A percentile compares a stretch with the other conserved stretches of the same genome.
Evolutionary conservation across 92 coral and sea anemone species (phyloP).

Genomic region (Virgularia gustaviana): DNA sequence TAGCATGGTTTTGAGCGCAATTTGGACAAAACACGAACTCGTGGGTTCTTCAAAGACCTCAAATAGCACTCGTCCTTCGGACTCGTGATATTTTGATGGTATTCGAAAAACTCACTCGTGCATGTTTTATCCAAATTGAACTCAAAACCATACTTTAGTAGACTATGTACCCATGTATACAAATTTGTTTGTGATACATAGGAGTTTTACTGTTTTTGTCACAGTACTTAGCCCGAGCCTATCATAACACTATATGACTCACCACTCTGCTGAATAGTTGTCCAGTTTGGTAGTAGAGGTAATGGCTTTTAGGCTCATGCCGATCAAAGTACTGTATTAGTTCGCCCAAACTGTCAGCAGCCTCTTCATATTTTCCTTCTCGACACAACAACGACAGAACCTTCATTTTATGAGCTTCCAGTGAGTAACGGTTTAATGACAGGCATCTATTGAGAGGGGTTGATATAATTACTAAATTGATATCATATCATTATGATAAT

Average conservation of each 20-base stretch:
- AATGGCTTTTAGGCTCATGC: conserved; percentile 89
- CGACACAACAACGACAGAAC: conserved; percentile 73
- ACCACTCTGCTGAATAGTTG: conserved; percentile 89
- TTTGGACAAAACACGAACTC: too few relatives aligned
- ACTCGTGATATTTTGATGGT: neutral
- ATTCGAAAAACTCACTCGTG: neutral
- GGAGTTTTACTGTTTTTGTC: too few relatives aligned
- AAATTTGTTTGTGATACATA: too few relatives aligned
- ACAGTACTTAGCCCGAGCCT: too few relatives aligned
- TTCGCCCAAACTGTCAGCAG: conserved; percentile 83
- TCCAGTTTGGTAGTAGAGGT: conserved; percentile 70
- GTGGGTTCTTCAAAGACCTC: too few relatives aligned
- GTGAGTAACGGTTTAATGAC: conserved; percentile 78
- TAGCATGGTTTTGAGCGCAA: too few relatives aligned
- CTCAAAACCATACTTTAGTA: neutral
- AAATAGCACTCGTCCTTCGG: too few relatives aligned
- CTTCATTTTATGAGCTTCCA: conserved; percentile 88
- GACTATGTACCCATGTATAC: too few relatives aligned
- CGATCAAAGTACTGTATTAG: conserved; percentile 84
- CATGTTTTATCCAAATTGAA: too few relatives aligned
- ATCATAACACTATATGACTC: too few relatives aligned
- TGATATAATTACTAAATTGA: neutral
- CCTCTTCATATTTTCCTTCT: conserved; percentile 91
- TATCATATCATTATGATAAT: too few relatives aligned
- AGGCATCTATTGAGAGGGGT: conserved; percentile 60